Base-by-base conservation (phyloP, 2,113 vertebrate species). In the Oostethus manadensis region DNA sequence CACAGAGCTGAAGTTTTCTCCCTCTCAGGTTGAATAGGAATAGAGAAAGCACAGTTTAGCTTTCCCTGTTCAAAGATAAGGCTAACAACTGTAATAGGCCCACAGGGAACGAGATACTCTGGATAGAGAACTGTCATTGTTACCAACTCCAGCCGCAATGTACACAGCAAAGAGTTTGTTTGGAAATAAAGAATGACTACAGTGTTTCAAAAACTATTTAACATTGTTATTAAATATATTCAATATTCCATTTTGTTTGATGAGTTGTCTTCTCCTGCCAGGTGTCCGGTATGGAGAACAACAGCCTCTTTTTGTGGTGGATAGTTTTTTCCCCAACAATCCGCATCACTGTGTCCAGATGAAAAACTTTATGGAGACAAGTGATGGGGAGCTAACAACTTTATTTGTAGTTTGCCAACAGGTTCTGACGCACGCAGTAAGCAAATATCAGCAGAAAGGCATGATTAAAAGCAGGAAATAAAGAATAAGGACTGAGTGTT, bases 21-120 rank as follows among this genome's bases (percentile, higher is more conserved):
- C 58, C 67, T 68, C 66, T 60, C 55, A 59, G 79, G 62, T 63
- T 74, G 65, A 80, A 80, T 62, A 59, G 70, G 58, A 69, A 78
- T 76, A 60, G 51, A 79, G 74, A 79, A 71, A 74, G 71, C 56
- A 45, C 44, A 56, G 22, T 76, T 87, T 78, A 80, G 72, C 74
- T 83, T 56, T 70, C 66, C 79, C 75, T 76, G 74, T 82, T 87
- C 78, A 84, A 86, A 87, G 82, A 86, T 86, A 84, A 87, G 84
- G 56, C 77, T 86, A 87, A 84, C 72, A 47, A 84, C 68, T 82
- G 38, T 82, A 86, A 87, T 81, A 65, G 77, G 72, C 73, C 84
- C 67, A 57, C 62, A 55, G 79, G 85, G 80, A 84, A 79, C 79
- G 61, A 70, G 81, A 80, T 80, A 72, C 77, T 79, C 64, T 51